Conservation (phyloP, 2,797 vertebrate genomes). For the Tenualosa thibaudeaui region DNA sequence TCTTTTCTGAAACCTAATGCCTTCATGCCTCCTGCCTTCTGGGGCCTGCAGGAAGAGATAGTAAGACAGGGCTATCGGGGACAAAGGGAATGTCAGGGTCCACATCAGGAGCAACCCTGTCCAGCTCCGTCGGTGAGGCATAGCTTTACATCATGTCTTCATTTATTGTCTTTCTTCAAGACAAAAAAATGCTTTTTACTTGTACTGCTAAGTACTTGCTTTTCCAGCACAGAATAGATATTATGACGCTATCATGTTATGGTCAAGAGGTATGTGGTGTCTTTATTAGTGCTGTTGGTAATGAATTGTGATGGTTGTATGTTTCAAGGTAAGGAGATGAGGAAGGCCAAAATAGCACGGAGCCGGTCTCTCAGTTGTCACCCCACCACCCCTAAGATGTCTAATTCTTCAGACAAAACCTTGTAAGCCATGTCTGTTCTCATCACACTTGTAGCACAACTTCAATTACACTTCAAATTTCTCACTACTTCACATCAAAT, state of each 20-base stretch:
- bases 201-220: too few species aligned
- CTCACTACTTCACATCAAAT: too few species aligned
- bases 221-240: too few species aligned
- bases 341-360: constrained; percentile 89
- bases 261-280: background rate
- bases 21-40: constrained; percentile 11
- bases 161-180: too few species aligned
- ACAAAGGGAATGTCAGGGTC: constrained; percentile 81
- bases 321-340: constrained; percentile 84
- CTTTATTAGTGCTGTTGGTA: background rate
- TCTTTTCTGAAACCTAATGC: background rate
- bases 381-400: constrained; percentile 82
- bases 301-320: background rate
- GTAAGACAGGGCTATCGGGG: constrained; percentile 77
- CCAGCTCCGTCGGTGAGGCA: constrained; percentile 71
- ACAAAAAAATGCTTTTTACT: too few species aligned
- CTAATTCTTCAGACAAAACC: constrained; percentile 79
- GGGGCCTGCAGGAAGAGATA: constrained; percentile 83
- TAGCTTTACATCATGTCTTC: too few species aligned
- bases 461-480: background rate
- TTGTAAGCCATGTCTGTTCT: constrained; percentile 53
- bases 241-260: background rate
- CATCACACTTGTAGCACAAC: background rate
- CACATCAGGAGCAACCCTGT: constrained; percentile 74
- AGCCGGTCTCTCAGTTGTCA: constrained; percentile 94